A percentile compares a stretch with the other conserved stretches of the same genome.
Evolutionary conservation across 1,140 invertebrate species (phyloP).

Genomic region (Drosophila malerkotliana): DNA sequence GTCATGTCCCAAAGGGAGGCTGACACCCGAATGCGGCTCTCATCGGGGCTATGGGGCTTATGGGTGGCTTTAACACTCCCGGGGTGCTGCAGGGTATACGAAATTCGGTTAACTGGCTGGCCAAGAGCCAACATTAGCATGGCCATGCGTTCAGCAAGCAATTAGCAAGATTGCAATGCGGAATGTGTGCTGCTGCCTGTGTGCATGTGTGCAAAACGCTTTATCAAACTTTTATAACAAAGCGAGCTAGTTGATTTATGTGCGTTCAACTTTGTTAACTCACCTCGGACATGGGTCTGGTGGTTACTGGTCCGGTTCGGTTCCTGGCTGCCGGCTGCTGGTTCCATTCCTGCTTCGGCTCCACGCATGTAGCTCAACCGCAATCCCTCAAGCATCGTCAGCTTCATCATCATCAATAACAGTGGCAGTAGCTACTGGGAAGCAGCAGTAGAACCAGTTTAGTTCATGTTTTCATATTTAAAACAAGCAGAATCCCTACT

Average conservation of each 20-base stretch:
- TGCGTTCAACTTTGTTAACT: constrained; percentile 78
- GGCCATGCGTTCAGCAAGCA: constrained; percentile 68
- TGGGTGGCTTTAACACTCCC: not conserved
- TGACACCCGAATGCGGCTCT: not conserved
- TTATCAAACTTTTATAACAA: constrained; percentile 82
- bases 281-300: constrained; percentile 54
- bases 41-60: constrained; percentile 9
- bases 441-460: constrained; percentile 24
- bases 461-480: constrained; percentile 74
- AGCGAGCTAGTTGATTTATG: constrained; percentile 76
- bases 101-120: constrained; percentile 16
- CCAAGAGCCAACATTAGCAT: constrained; percentile 56
- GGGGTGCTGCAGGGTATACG: constrained; percentile 16
- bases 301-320: not conserved
- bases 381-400: constrained; percentile 51
- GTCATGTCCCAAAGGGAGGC: constrained; percentile 34
- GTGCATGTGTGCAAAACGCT: constrained; percentile 71
- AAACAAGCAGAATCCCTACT: constrained; percentile 74
- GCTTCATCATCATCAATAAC: constrained; percentile 75
- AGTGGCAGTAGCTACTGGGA: constrained; percentile 16
- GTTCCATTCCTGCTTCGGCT: constrained; percentile 6
- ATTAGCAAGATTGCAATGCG: constrained; percentile 80
- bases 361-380: constrained; percentile 31
- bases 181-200: constrained; percentile 48
- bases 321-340: constrained; percentile 1